phyloP scores from a whole-genome alignment of 1,140 invertebrate genomes.

The Aphelinus atriplicis region DNA sequence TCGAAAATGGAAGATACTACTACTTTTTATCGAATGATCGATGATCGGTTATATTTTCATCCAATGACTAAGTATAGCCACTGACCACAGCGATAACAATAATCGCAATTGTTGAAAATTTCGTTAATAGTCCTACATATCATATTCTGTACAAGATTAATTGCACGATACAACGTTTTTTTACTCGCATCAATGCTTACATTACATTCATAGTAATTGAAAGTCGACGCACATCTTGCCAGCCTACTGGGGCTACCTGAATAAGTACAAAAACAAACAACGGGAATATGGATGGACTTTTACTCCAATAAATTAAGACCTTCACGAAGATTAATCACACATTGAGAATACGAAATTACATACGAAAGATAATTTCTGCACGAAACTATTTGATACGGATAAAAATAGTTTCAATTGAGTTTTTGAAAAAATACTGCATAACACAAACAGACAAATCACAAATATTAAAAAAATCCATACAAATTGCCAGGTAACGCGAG shows the following conservation, averaged over 20 bases:
- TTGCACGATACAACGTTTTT: conserved; percentile 43
- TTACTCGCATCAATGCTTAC: conserved; percentile 42
- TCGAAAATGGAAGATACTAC: conserved; percentile 37
- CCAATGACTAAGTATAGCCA: conserved; percentile 43
- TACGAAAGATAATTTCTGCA: too few species aligned
- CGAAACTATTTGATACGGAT: too few species aligned
- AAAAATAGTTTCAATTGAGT: neutral
- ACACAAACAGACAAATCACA: neutral
- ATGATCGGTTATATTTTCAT: conserved; percentile 48
- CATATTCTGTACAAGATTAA: conserved; percentile 48
- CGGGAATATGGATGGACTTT: too few species aligned
- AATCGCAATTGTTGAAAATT: conserved; percentile 34
- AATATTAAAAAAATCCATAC: conserved; percentile 3
- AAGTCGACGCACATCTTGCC: conserved; percentile 45
- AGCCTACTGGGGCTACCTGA: conserved; percentile 44
- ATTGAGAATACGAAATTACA: too few species aligned
- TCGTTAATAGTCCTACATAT: conserved; percentile 41
- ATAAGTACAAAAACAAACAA: conserved; percentile 23
- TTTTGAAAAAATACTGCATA: neutral
- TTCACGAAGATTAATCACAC: too few species aligned
- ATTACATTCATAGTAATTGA: conserved; percentile 49
- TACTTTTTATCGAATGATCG: conserved; percentile 35
- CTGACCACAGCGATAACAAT: conserved; percentile 32
- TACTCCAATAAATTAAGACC: too few species aligned
- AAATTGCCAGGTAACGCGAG: conserved; percentile 42